Conservation (phyloP, 2,113 vertebrate genomes). For the Petromus typicus region DNA sequence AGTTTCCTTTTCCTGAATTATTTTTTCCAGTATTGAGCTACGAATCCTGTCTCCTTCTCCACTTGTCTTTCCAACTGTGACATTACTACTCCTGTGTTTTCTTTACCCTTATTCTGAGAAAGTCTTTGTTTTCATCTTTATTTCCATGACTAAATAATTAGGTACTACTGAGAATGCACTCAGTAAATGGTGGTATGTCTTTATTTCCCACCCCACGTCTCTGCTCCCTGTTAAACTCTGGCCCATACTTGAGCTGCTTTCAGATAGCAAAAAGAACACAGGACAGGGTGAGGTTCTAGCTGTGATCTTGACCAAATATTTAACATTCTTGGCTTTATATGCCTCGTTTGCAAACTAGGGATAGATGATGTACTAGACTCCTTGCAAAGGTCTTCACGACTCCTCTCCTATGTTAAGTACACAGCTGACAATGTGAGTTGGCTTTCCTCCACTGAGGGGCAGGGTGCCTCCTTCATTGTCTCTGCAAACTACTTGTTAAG, state of each 20-base stretch:
- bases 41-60: no score
- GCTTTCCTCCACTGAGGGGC: not conserved
- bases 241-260: not conserved
- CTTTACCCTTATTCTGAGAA: not conserved
- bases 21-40: not conserved
- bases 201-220: not conserved
- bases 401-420: not conserved
- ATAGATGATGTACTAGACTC: not conserved
- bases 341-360: not conserved
- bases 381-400: not conserved
- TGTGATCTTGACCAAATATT: not conserved
- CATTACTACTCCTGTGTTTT: not conserved
- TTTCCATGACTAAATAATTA: not conserved
- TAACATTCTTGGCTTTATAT: conserved; percentile 6
- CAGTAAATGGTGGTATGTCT: not conserved
- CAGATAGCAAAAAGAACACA: not conserved
- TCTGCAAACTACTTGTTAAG: not conserved
- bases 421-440: not conserved
- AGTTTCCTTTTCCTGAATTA: not conserved
- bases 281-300: not conserved
- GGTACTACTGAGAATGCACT: not conserved
- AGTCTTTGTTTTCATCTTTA: not conserved
- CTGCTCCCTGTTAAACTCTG: not conserved
- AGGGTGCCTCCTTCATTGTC: not conserved
- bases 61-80: not conserved